Percentiles rank a stretch among this genome's conserved stretches.
Conservation (phyloP, 2,888 invertebrate species). For the Tipula vernalis region DNA sequence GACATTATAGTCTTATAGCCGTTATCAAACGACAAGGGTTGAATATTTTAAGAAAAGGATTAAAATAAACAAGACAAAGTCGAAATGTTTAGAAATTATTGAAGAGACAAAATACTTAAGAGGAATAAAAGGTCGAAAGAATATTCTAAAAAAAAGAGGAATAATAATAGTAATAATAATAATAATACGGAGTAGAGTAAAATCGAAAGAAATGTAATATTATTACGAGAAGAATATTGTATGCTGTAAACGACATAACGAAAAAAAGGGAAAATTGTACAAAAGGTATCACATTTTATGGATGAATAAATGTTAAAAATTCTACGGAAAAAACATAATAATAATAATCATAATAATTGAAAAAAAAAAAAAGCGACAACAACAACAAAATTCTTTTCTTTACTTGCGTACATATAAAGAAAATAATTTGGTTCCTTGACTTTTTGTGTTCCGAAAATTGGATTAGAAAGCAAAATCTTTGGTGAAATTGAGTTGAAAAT, state of each 20-base stretch:
- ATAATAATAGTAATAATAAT: background rate
- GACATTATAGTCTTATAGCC: background rate
- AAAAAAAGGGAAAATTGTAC: background rate
- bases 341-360: background rate
- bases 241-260: background rate
- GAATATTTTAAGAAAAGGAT: background rate
- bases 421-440: background rate
- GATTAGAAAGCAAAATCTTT: background rate
- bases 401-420: background rate
- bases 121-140: background rate
- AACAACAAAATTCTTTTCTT: background rate
- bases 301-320: background rate
- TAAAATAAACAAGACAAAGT: constrained; percentile 4
- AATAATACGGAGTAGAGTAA: background rate
- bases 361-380: background rate
- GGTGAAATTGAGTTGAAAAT: background rate
- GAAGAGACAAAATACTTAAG: background rate
- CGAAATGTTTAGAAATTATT: constrained; percentile 4
- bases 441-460: background rate
- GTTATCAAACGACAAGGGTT: background rate
- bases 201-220: background rate
- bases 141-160: background rate
- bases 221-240: background rate
- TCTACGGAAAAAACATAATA: background rate
- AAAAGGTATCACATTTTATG: constrained; percentile 10